Evolutionary conservation across 2,797 vertebrate genomes (phyloP).

Genomic region (Onychomys leucogaster): DNA sequence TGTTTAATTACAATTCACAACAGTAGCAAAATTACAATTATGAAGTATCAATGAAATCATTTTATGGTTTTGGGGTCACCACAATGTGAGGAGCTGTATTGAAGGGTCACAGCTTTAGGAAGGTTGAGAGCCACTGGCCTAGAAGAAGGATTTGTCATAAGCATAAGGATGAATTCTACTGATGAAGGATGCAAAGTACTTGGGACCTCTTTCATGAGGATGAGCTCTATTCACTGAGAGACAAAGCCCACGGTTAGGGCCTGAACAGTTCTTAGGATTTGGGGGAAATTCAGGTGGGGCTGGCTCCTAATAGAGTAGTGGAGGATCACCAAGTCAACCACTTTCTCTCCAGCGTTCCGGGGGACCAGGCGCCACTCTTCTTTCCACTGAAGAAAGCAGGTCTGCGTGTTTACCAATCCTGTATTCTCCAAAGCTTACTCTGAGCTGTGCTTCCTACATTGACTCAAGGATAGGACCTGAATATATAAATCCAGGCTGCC

Average conservation of each 20-base stretch:
- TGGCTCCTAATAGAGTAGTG: too few species aligned
- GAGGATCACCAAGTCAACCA: too few species aligned
- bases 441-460: neutral
- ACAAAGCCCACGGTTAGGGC: neutral
- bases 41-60: neutral
- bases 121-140: neutral
- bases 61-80: neutral
- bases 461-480: neutral
- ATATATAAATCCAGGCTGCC: neutral
- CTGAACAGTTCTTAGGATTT: neutral
- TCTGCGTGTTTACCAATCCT: neutral
- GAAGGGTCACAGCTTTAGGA: neutral
- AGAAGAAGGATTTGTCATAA: neutral
- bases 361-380: neutral
- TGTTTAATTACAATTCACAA: neutral
- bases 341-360: accelerated
- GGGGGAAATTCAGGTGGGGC: neutral
- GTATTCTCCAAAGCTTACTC: neutral
- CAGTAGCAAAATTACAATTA: neutral
- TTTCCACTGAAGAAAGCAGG: too few species aligned
- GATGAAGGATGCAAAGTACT: too few species aligned
- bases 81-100: too few species aligned
- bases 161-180: neutral
- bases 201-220: neutral
- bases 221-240: neutral